Evolutionary conservation across 2,888 invertebrate species (phyloP), one percentile per base, ranked within the genome.

Genomic region (Mimachlamys varia): DNA sequence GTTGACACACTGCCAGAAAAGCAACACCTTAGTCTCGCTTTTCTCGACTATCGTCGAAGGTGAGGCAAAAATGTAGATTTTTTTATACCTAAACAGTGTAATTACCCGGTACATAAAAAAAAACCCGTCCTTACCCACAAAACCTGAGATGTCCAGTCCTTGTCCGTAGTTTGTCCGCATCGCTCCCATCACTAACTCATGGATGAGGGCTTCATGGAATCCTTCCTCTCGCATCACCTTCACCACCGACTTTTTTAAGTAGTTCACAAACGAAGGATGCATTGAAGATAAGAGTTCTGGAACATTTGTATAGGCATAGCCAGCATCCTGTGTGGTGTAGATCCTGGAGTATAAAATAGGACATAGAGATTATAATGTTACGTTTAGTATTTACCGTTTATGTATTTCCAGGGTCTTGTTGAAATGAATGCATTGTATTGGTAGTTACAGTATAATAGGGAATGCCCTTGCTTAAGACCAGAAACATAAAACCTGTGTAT

Each of bases 101-200:
- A 19, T 17, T 12, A 19, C 53, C n/a, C n/a, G n/a, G n/a, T n/a
- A n/a, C n/a, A n/a, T n/a, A n/a, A n/a, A 58, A 4, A 17, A 10
- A 58, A 7, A 58, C 7, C 0, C 4, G 19, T 3, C 92, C 96
- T 95, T 96, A 97, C 97, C 97, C 49, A 97, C 97, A 96, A 97
- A 97, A n/a, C 97, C 97, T 91, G 97, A 97, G 22, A 97, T 96
- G 91, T 97, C 95, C 0, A 97, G 96, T 38, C 97, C 97, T 95
- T 98, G 98, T 10, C 98, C 98, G 95, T 98, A 98, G 96, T 98
- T 98, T 0, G 97, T 97, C 90, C 97, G 96, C 89, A 97, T 95
- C 17, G 97, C 97, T 0, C 97, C 97, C 92, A 97, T 95, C 3
- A 97, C 97, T 87, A 98, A 92, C 96, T 98, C 98, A 89, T 97